Evolutionary conservation across 2,797 vertebrate species (phyloP).

Genomic region (Microtus californicus): DNA sequence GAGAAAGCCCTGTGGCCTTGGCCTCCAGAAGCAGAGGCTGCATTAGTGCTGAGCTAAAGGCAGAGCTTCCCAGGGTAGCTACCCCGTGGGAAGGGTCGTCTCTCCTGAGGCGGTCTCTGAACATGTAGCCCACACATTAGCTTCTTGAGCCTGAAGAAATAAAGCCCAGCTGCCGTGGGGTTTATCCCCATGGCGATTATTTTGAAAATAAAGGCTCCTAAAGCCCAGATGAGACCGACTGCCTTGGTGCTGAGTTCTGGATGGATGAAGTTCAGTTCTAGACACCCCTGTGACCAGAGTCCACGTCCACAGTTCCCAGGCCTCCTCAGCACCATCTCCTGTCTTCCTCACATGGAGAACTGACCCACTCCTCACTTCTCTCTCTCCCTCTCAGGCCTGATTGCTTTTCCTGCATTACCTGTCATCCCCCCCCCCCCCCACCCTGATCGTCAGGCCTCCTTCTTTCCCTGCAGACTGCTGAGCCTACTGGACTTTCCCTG

Average conservation of each 20-base stretch:
- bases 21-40: neutral
- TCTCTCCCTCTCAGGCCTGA: neutral
- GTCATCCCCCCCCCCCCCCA: accelerated
- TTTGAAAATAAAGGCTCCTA: neutral
- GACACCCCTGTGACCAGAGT: neutral
- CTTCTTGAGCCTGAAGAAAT: neutral
- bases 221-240: neutral
- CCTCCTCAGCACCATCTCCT: neutral
- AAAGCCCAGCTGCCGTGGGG: neutral
- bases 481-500: slow-evolving; percentile 54
- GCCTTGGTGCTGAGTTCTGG: neutral
- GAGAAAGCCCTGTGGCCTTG: neutral
- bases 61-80: neutral
- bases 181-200: neutral
- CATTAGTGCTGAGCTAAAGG: neutral
- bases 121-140: neutral
- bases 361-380: neutral
- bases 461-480: slow-evolving; percentile 64
- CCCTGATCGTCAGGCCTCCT: neutral
- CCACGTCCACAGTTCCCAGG: accelerated
- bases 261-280: neutral
- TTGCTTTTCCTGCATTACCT: neutral
- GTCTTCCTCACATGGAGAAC: neutral
- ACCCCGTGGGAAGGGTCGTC: too few relatives aligned
- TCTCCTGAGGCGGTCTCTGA: neutral